A percentile compares a stretch with the other conserved stretches of the same genome.
phyloP scores from a whole-genome alignment of 2,797 vertebrate genomes.

The Lepilemur ruficaudatus region DNA sequence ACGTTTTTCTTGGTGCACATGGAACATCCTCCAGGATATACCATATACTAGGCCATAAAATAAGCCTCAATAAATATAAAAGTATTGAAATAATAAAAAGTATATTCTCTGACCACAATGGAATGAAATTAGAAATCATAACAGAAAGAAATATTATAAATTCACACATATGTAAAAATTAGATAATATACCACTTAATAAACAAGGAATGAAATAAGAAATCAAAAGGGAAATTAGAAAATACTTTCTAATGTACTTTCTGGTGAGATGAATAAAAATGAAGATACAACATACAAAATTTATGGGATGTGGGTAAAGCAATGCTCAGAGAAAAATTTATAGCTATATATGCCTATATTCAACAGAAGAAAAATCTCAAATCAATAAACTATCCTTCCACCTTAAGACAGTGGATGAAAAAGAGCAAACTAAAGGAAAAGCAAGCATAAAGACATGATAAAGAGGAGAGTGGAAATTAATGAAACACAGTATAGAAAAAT shows the following conservation, averaged over 20 bases:
- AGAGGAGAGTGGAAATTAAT: background rate
- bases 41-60: background rate
- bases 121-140: background rate
- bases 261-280: conserved; percentile 1
- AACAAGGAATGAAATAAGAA: background rate
- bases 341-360: background rate
- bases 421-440: conserved; percentile 24
- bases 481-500: background rate
- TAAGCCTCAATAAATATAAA: background rate
- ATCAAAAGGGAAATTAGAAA: background rate
- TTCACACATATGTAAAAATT: background rate
- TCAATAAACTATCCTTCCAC: background rate
- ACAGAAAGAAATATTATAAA: conserved; percentile 1
- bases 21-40: background rate
- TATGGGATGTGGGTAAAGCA: background rate
- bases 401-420: background rate
- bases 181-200: background rate
- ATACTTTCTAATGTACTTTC: background rate
- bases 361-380: background rate
- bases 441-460: background rate
- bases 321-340: background rate
- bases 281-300: background rate
- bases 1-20: background rate
- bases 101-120: background rate
- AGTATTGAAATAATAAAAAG: background rate